A percentile compares a stretch with the other conserved stretches of the same genome.
phyloP scores from a whole-genome alignment of 1,140 invertebrate genomes.

The Charaxes varanes region DNA sequence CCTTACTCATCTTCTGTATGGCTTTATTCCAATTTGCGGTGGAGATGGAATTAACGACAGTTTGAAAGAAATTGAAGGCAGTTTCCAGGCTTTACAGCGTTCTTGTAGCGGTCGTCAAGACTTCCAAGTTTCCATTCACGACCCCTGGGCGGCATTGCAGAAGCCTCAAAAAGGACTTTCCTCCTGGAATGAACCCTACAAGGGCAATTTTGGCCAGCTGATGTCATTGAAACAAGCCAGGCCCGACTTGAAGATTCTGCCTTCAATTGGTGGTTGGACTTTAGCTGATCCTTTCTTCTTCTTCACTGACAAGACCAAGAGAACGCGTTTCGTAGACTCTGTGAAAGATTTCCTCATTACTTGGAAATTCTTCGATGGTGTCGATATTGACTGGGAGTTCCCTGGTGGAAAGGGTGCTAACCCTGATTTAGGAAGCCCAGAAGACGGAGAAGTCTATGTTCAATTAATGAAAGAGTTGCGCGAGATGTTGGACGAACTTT shows the following conservation, averaged over 20 bases:
- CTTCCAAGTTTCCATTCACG: conserved; percentile 66
- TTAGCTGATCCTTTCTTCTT: conserved; percentile 69
- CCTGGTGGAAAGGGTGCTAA: conserved; percentile 66
- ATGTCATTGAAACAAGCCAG: conserved; percentile 62
- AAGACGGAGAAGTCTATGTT: conserved; percentile 56
- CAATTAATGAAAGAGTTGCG: conserved; percentile 60
- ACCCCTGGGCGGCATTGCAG: conserved; percentile 66
- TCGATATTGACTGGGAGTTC: conserved; percentile 69
- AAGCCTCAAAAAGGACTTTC: conserved; percentile 63
- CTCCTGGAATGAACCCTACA: conserved; percentile 67
- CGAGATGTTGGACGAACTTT: conserved; percentile 56
- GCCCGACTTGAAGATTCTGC: conserved; percentile 63
- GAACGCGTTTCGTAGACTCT: conserved; percentile 56
- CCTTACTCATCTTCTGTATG: conserved; percentile 60
- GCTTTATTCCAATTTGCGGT: conserved; percentile 65
- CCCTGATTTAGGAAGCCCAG: conserved; percentile 49
- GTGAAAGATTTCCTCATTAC: conserved; percentile 63
- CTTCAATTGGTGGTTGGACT: conserved; percentile 65
- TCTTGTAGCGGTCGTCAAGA: conserved; percentile 65
- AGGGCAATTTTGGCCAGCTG: conserved; percentile 65
- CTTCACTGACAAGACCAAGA: conserved; percentile 54
- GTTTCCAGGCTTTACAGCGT: conserved; percentile 61
- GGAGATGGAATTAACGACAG: conserved; percentile 68
- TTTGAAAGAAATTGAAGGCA: conserved; percentile 68
- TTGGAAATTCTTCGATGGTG: conserved; percentile 69